Evolutionary conservation across 2,888 invertebrate genomes (phyloP), one percentile per base, ranked within the genome.

Genomic region (Lacanobia wlatinum): DNA sequence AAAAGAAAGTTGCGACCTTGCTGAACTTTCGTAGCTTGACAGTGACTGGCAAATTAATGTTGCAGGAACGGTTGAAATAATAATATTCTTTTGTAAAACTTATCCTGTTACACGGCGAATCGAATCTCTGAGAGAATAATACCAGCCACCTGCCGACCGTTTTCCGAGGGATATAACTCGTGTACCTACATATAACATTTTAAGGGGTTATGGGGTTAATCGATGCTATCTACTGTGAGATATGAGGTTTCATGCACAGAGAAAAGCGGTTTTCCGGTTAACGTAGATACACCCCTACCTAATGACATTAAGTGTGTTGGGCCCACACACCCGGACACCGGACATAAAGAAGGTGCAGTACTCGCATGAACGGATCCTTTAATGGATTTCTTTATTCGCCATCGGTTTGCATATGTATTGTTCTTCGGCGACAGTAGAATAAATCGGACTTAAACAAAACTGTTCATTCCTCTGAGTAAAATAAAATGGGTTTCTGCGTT

Each of bases 381-480:
- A 70, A 50, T 61, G 23, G 34, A 69, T 21, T 66, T 50, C 48
- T 81, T 53, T 82, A 70, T 34, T 46, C n/a, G 12, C 50, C n/a
- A 50, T 46, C 43, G 28, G 52, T 40, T 62, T 70, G 50, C 48
- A 65, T 43, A 70, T 70, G 76, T 55, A 78, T 70, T 65, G 61
- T 59, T 59, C 48, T 34, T 65, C 12, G 23, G 50, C 40, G 43
- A 18, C 34, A n/a, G 21, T 28, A 10, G 43, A 67, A 61, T 68
- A 52, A 56, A 53, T 43, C 1, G 14, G 14, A 21, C 1, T 61
- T 43, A n/a, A 58, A 50, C 5, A 53, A 61, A 64, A 61, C 21
- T 21, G 28, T 12, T 50, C 1, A 43, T 38, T 60, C 38, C 18
- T 34, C 21, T 23, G 52, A 38, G 18, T 59, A 34, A 59, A 50